phyloP scores from a whole-genome alignment of 2,797 vertebrate genomes.

The Trachurus trachurus region DNA sequence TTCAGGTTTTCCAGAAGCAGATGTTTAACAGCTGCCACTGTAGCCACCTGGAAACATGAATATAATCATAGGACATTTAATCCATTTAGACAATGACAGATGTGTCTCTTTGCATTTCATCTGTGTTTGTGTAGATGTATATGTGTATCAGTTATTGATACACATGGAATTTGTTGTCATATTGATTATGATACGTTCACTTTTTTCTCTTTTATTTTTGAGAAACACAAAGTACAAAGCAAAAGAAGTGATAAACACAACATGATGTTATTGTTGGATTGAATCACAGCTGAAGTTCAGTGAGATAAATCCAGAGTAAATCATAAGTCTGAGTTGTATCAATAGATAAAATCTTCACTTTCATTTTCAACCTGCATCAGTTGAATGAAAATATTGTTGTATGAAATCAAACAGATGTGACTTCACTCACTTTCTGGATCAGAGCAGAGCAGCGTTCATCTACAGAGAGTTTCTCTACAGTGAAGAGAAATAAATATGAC shows the following conservation, averaged over 20 bases:
- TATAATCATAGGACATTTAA: not conserved
- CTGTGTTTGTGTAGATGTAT: too few relatives aligned
- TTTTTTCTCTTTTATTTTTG: too few relatives aligned
- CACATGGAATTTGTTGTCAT: too few relatives aligned
- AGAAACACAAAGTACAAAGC: too few relatives aligned
- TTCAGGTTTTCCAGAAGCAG: slow-evolving; percentile 21
- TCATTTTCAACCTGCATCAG: not conserved
- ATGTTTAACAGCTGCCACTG: not conserved
- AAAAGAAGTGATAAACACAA: too few relatives aligned
- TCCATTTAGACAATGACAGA: not conserved
- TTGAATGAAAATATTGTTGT: not conserved
- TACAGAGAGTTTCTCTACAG: slow-evolving; percentile 1
- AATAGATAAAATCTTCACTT: not conserved
- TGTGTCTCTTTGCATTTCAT: too few relatives aligned
- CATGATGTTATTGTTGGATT: not conserved
- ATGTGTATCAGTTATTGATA: too few relatives aligned
- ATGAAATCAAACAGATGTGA: not conserved
- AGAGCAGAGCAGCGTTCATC: not conserved
- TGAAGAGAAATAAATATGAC: not conserved
- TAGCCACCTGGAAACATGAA: slow-evolving; percentile 1
- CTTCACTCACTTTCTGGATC: slow-evolving; percentile 27
- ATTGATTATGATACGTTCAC: too few relatives aligned
- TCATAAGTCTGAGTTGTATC: not conserved
- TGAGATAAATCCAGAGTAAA: not conserved
- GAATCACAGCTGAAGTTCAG: too few relatives aligned